Base-by-base conservation (phyloP, 2,888 invertebrate species). In the Acheta domesticus region DNA sequence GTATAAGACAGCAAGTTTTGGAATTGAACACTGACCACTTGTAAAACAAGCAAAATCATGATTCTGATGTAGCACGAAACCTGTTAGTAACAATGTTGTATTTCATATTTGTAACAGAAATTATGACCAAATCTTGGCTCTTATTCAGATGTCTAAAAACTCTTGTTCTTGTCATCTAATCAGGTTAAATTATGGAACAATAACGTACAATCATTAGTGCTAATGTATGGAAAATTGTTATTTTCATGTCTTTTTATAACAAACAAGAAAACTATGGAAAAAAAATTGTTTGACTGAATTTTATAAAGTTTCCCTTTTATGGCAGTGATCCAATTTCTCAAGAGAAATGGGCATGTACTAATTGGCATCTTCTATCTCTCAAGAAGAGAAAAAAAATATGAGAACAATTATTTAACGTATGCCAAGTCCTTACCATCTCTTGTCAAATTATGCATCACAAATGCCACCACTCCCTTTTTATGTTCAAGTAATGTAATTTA, bases 151-250 rank as follows among this genome's bases (percentile, higher is more conserved):
- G 75, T 75, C 21, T 75, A 20, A 75, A 75, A 21, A 23, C 21
- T 76, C 76, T 36, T 76, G 76, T 76, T 76, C 76, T 19, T 76
- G 76, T 76, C 79, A 75, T 75, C 74, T 77, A 77, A 79, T 77
- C 79, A 79, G 77, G 74, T 77, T 73, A 79, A 80, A 78, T 77
- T 80, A 80, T 79, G 80, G 80, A 80, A 80, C 79, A 80, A 79
- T 77, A 80, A 80, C 48, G 80, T 80, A 80, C 80, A 80, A 80
- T 80, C 80, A 80, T 80, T 80, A 80, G 80, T 80, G 77, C 77
- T 80, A 80, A 80, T 80, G 36, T 76, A 80, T 78, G 62, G 76
- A 78, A 79, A 80, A 79, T 77, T 78, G 76, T 80, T 78, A 78
- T 80, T 80, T 80, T 80, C 78, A 78, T 80, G 80, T 78, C 80